phyloP scores from a whole-genome alignment of 92 coral and sea anemone genomes.

The Umimayanthus kanabou region DNA sequence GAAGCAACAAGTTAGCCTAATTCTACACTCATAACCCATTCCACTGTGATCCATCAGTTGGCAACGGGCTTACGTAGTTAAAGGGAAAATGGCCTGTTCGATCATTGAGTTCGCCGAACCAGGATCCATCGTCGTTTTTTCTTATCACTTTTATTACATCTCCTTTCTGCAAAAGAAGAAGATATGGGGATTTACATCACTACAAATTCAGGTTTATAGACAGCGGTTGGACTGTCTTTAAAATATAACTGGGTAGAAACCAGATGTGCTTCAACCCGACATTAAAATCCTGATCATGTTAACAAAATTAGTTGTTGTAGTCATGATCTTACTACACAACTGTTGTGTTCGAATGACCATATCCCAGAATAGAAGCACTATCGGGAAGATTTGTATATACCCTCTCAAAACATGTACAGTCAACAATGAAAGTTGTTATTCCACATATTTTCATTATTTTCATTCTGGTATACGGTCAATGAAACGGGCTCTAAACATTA shows the following conservation, averaged over 20 bases:
- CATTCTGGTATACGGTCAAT: too few relatives aligned
- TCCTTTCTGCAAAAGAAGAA: slow-evolving; percentile 75
- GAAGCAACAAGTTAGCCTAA: not conserved
- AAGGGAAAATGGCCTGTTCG: slow-evolving; percentile 90
- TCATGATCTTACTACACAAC: too few relatives aligned
- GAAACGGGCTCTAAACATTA: too few relatives aligned
- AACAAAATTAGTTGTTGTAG: too few relatives aligned
- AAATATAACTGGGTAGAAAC: not conserved
- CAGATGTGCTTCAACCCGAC: too few relatives aligned
- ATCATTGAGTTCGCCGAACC: slow-evolving; percentile 93
- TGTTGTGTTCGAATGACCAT: too few relatives aligned
- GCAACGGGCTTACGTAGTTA: slow-evolving; percentile 59
- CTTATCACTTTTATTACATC: slow-evolving; percentile 79
- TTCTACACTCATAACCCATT: slow-evolving; percentile 29
- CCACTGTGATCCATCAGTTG: slow-evolving; percentile 38
- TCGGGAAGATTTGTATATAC: too few relatives aligned
- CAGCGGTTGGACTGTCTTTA: not conserved
- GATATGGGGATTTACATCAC: not conserved
- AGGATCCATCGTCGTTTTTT: slow-evolving; percentile 88
- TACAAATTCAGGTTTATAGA: not conserved
- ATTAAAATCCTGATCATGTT: too few relatives aligned
- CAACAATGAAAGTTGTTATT: too few relatives aligned
- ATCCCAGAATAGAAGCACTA: not conserved
- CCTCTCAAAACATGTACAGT: too few relatives aligned
- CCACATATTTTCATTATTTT: too few relatives aligned